These are phyloP conservation scores for Bucorvus abyssinicus DNA, from an alignment of 2,797 vertebrate genomes.

Conservation along the genomic window DNA sequence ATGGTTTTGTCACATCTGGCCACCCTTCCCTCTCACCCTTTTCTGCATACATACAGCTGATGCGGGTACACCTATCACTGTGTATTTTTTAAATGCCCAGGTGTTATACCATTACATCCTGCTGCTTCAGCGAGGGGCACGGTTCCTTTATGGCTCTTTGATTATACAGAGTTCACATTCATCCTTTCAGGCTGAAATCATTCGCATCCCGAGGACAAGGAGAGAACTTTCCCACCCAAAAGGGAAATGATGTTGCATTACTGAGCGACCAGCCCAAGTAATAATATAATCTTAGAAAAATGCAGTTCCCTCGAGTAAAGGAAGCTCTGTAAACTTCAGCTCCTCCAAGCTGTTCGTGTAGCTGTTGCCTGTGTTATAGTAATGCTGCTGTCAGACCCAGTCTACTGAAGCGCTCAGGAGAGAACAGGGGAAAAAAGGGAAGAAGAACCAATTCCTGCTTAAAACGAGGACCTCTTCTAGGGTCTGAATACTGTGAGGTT, in stretches of 20 bases:
- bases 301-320: constrained; percentile 74
- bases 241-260: constrained; percentile 74
- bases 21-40: not conserved
- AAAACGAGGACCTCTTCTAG: not conserved
- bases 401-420: not conserved
- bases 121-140: constrained; percentile 2
- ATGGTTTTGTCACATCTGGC: not conserved
- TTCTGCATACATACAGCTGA: not conserved
- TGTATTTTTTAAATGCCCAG: not conserved
- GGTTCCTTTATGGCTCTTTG: not conserved
- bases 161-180: not conserved
- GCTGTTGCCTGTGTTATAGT: constrained; percentile 46
- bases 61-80: not conserved
- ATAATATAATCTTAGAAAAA: constrained; percentile 81
- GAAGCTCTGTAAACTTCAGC: constrained; percentile 67
- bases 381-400: not conserved
- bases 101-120: not conserved
- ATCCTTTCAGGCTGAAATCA: constrained; percentile 68
- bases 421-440: not conserved
- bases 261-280: constrained; percentile 72
- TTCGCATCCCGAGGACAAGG: constrained; percentile 57
- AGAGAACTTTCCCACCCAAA: constrained; percentile 78
- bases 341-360: constrained; percentile 51
- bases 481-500: not conserved
- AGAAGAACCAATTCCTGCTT: not conserved